Evolutionary conservation across 2,797 vertebrate genomes (phyloP), one percentile per base, ranked within the genome.

Genomic region (Hoplostethus atlanticus): DNA sequence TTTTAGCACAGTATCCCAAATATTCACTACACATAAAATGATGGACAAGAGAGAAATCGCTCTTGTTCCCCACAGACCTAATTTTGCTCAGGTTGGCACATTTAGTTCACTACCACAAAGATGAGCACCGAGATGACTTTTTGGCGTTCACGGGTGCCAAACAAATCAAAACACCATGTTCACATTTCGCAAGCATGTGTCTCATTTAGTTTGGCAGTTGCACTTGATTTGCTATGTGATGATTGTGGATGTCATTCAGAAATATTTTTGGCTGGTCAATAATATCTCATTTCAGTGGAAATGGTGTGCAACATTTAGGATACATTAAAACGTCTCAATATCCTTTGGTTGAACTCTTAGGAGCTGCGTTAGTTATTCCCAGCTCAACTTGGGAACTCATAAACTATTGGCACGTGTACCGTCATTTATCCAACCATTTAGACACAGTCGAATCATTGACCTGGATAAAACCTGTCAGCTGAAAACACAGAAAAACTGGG

Each of bases 91-190:
- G 81, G 81, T 91, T 84, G 88, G 80, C 87, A 90, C 73, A 79
- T 88, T 80, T 68, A 68, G 67, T 81, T 85, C 71, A 85, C 70
- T 81, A 51, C 74, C 5, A 65, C 79, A 78, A 87, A 87, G 82
- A 90, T 80, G 81, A 89, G 72, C 55, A 65, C 81, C 69, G 64
- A 79, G 87, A 91, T 88, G 76, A 84, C 79, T 89, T 86, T 84
- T 85, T 90, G 88, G 84, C 84, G 84, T 91, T 85, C 90, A 57
- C 62, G 81, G 71, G 56, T 88, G 87, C 83, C 90, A 92, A 84
- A 90, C 84, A 89, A 89, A 91, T 91, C 88, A 89, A 88, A 91
- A 89, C 86, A 82, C 75, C 79, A 89, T 90, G 90, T 91, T 89
- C 87, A 76, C 81, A 89, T 91, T 90, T 85, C 10, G 28, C 71